Evolutionary conservation across 2,113 vertebrate species (phyloP).

Genomic region (Pituophis catenifer): DNA sequence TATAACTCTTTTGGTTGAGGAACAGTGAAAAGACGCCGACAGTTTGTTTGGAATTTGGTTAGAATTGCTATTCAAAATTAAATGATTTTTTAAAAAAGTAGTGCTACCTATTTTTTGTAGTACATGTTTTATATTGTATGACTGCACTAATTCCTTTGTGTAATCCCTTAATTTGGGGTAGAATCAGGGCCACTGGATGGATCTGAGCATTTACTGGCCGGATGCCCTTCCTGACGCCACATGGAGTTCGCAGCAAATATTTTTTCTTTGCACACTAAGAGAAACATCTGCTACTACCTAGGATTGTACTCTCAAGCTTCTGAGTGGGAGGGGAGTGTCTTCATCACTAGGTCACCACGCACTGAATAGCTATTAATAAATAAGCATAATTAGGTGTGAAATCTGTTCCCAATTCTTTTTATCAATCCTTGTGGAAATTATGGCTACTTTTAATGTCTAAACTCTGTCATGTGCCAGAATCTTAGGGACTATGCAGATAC

Average conservation of each 20-base stretch:
- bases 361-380: background rate
- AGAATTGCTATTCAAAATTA: background rate
- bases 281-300: background rate
- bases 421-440: background rate
- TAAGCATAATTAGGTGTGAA: background rate
- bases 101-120: background rate
- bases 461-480: background rate
- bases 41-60: background rate
- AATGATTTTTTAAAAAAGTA: background rate
- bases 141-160: background rate
- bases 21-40: background rate
- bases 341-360: background rate
- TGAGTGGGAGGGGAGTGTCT: background rate
- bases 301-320: background rate
- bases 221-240: background rate
- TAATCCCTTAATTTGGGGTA: background rate
- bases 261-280: too few species aligned
- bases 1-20: background rate
- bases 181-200: background rate
- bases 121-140: background rate
- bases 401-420: background rate
- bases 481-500: background rate
- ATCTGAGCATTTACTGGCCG: background rate
- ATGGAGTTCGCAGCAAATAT: background rate
- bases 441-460: background rate